Evolutionary conservation across 2,888 invertebrate genomes (phyloP).

Genomic region (Cheilosia vulpina): DNA sequence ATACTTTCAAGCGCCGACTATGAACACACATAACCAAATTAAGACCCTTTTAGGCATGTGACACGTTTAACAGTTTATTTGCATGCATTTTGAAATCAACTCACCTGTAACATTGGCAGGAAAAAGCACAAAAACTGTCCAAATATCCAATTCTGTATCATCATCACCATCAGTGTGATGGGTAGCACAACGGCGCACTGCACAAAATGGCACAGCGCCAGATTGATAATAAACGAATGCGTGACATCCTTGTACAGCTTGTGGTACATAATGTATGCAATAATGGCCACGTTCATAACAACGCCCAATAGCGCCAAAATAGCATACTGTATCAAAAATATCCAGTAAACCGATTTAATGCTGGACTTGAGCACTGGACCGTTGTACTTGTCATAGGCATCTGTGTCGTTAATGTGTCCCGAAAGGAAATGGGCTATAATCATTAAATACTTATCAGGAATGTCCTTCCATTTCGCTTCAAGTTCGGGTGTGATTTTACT

Average conservation of each 20-base stretch:
- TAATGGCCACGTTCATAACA: slow-evolving; percentile 86
- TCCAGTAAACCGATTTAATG: slow-evolving; percentile 85
- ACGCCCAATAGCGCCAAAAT: slow-evolving; percentile 85
- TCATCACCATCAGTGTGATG: slow-evolving; percentile 87
- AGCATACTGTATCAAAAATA: slow-evolving; percentile 87
- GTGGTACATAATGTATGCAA: slow-evolving; percentile 85
- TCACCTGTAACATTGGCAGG: slow-evolving; percentile 89
- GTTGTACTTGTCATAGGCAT: slow-evolving; percentile 84
- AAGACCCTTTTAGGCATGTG: too few species aligned
- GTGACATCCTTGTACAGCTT: slow-evolving; percentile 87
- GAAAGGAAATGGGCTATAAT: slow-evolving; percentile 80
- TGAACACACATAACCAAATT: too few species aligned
- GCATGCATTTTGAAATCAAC: slow-evolving; percentile 70
- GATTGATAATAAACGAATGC: slow-evolving; percentile 87
- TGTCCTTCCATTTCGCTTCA: slow-evolving; percentile 79
- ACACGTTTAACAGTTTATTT: neutral
- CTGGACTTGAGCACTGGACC: slow-evolving; percentile 86
- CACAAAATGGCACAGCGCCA: slow-evolving; percentile 87
- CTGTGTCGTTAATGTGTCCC: slow-evolving; percentile 80
- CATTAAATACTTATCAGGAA: slow-evolving; percentile 81
- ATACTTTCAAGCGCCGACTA: too few species aligned
- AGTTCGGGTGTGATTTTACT: slow-evolving; percentile 71
- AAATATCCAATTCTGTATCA: slow-evolving; percentile 89
- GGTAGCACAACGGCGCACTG: slow-evolving; percentile 89
- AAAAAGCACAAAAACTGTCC: slow-evolving; percentile 89